Percentiles rank a stretch among this genome's conserved stretches.
Conservation (phyloP, 2,888 invertebrate species). For the Phania funesta region DNA sequence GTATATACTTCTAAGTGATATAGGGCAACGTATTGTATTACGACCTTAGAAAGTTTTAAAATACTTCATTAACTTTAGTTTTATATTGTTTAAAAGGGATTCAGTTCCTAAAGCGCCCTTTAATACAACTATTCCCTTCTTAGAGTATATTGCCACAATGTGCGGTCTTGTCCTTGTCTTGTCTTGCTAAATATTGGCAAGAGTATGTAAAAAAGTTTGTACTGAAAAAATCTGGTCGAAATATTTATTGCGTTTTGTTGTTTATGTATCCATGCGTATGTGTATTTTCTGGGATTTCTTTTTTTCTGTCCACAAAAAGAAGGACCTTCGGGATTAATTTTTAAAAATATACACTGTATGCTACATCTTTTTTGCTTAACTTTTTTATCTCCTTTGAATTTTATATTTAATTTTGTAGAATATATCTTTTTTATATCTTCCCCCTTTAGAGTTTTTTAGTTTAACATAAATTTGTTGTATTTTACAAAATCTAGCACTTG, state of each 20-base stretch:
- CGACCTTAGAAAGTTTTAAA: too few relatives aligned
- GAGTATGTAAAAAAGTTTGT: neutral
- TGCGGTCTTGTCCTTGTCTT: neutral
- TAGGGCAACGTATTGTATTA: too few relatives aligned
- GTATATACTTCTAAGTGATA: too few relatives aligned
- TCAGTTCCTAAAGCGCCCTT: too few relatives aligned
- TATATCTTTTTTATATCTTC: conserved; percentile 24
- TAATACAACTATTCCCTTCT: too few relatives aligned
- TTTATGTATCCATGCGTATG: too few relatives aligned
- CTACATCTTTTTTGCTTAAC: neutral
- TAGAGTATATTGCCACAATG: too few relatives aligned
- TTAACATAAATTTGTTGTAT: conserved; percentile 20
- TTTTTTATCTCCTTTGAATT: neutral
- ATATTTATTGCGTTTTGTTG: neutral
- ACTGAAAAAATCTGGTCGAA: neutral
- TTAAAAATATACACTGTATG: conserved; percentile 12
- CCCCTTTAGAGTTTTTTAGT: neutral
- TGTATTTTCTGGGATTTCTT: too few relatives aligned
- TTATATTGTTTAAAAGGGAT: too few relatives aligned
- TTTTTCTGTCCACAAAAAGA: neutral
- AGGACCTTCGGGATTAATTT: conserved; percentile 28
- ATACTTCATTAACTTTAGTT: too few relatives aligned
- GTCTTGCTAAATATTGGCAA: neutral
- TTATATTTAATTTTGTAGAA: conserved; percentile 7
- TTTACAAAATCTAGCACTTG: conserved; percentile 30